phyloP scores from a whole-genome alignment of 2,113 vertebrate species.

The Tamias sibiricus region DNA sequence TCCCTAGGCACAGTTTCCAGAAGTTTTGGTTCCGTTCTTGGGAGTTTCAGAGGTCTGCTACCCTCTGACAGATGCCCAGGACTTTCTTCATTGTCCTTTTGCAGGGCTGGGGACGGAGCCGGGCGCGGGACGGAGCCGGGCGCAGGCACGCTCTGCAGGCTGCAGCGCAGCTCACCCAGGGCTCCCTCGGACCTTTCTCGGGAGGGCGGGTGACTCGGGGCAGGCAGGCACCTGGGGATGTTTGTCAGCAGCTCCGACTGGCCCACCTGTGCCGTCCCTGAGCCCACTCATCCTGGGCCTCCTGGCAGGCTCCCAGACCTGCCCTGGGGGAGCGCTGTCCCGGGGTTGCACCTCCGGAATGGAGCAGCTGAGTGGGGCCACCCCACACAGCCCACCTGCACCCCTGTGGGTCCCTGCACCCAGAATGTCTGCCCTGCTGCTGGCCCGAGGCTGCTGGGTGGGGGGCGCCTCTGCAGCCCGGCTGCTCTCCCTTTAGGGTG shows the following conservation, averaged over 20 bases:
- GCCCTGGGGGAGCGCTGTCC: slow-evolving; percentile 52
- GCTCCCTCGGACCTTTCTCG: slow-evolving; percentile 74
- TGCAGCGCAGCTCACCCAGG: background rate
- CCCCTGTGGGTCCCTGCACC: fast-evolving
- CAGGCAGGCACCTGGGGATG: slow-evolving; percentile 16
- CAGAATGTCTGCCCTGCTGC: background rate
- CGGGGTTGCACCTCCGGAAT: slow-evolving; percentile 56
- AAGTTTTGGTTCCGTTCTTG: slow-evolving; percentile 60
- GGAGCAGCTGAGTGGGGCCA: background rate
- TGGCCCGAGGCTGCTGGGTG: fast-evolving
- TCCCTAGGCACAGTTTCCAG: slow-evolving; percentile 66
- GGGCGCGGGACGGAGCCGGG: background rate
- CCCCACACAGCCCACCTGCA: background rate
- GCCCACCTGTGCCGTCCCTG: slow-evolving; percentile 19
- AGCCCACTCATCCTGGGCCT: slow-evolving; percentile 45
- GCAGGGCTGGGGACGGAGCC: background rate
- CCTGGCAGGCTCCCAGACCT: slow-evolving; percentile 47
- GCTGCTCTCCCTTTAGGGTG: background rate
- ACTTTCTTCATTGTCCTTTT: background rate
- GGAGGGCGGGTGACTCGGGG: slow-evolving; percentile 63
- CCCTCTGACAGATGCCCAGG: slow-evolving; percentile 57
- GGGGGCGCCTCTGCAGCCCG: background rate
- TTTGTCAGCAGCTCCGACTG: slow-evolving; percentile 48
- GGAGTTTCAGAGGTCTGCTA: slow-evolving; percentile 58
- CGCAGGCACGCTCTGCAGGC: background rate